A percentile compares a stretch with the other conserved stretches of the same genome.
Evolutionary conservation across 2,113 vertebrate species (phyloP).

Genomic region (Tursiops truncatus): DNA sequence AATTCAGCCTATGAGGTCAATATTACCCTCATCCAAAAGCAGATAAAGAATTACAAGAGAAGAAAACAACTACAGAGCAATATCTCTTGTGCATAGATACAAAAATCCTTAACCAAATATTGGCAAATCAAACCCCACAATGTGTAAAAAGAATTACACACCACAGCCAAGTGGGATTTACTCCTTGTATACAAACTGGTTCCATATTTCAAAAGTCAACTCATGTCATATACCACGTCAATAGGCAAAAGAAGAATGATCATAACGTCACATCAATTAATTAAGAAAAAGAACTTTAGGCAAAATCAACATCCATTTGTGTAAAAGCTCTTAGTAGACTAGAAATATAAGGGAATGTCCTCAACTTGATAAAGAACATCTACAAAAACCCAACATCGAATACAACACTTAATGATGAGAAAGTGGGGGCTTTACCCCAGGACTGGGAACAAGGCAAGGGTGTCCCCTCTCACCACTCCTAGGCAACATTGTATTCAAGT

Average conservation of each 20-base stretch:
- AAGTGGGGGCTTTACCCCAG: background rate
- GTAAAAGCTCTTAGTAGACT: background rate
- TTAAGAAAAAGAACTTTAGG: background rate
- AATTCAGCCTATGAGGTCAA: background rate
- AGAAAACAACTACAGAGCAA: background rate
- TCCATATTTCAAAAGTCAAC: too few relatives aligned
- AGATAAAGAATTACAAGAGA: background rate
- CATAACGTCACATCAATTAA: too few relatives aligned
- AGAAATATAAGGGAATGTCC: background rate
- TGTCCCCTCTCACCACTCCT: background rate
- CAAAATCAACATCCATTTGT: background rate
- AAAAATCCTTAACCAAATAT: background rate
- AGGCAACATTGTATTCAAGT: background rate
- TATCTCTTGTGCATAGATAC: background rate
- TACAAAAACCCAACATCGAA: background rate
- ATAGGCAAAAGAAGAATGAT: background rate
- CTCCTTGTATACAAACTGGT: fast-evolving
- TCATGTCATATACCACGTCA: too few relatives aligned
- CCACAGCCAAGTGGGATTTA: background rate
- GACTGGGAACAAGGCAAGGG: background rate
- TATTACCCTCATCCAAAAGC: background rate
- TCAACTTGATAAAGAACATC: background rate
- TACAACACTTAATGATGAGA: background rate
- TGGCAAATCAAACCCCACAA: background rate
- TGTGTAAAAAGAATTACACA: too few relatives aligned